Base-by-base conservation (phyloP, 2,797 vertebrate species). In the Sus cebifrons region DNA sequence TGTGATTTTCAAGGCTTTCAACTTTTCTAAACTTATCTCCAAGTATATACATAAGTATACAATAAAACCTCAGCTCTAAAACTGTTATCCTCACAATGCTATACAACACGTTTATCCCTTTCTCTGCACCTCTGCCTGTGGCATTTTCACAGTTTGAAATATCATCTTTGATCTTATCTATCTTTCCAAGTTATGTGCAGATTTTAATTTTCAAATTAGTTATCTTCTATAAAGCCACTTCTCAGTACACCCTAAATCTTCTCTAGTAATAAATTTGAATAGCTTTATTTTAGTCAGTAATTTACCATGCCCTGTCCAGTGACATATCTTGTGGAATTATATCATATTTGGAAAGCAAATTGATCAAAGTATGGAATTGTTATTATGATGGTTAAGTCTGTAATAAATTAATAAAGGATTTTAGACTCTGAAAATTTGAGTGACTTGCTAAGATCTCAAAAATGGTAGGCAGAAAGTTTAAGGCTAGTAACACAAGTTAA, bases 201-300 rank as follows among this genome's bases (percentile, higher is more conserved):
- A 78, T 78, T 86, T 94, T 78, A 77, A 36, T 73, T 83, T 77
- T 77, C 68, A 49, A 21, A 0, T 91, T 71, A 78, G 11, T n/a
- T 11, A 67, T 70, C 70, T 86, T 32, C 54, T 71, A 52, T 68
- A 14, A 32, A 11, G 20, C 1, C 74, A 82, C 18, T 1, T 70
- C 3, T 54, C 4, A 11, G 12, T 36, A 23, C 21, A 74, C 21
- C 23, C 23, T 88, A 82, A 84, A n/a, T 65, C 8, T n/a, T 64
- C 27, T 44, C 78, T 40, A 79, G 18, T 36, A 73, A 86, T 60
- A 49, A 27, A 74, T 91, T 49, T 78, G 18, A 64, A 29, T 74
- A 81, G 52, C 52, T 83, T 85, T 81, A 21, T 94, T 73, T 82
- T 6, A 27, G 78, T 71, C 82, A n/a, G 54, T 36, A 36, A 36